Conservation (phyloP, 2,888 invertebrate species). For the Drosophila histrio region DNA sequence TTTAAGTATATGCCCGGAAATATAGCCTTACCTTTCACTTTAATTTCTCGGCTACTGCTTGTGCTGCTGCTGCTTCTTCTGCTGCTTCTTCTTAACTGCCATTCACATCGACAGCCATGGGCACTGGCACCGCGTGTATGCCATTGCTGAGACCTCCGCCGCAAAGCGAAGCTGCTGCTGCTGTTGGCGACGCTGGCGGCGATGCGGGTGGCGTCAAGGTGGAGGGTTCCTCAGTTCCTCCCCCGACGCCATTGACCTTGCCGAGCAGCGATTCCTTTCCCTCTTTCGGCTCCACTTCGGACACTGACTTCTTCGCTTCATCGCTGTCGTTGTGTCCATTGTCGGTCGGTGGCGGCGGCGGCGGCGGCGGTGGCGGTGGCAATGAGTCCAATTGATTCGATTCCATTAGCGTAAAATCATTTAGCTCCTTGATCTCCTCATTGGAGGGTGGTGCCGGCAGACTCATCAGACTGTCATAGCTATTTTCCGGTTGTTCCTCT, state of each 20-base stretch:
- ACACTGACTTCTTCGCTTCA: neutral
- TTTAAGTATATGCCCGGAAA: conserved; percentile 21
- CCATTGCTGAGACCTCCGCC: conserved; percentile 62
- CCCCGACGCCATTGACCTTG: no score
- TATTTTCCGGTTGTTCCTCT: conserved; percentile 71
- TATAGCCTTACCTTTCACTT: neutral
- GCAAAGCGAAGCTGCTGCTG: conserved; percentile 33
- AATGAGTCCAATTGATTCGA: conserved; percentile 83
- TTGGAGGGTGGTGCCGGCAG: conserved; percentile 83
- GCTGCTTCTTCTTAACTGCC: conserved; percentile 74
- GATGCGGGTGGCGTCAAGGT: conserved; percentile 80
- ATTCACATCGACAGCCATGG: conserved; percentile 72
- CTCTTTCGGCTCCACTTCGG: neutral
- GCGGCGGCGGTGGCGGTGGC: conserved; percentile 82
- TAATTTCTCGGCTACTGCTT: no score
- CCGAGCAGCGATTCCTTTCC: no score
- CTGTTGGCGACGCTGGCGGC: conserved; percentile 76
- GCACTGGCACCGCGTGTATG: conserved; percentile 51
- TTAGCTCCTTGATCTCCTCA: conserved; percentile 83
- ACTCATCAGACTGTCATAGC: conserved; percentile 83
- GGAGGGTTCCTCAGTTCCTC: conserved; percentile 49
- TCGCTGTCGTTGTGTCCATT: conserved; percentile 5
- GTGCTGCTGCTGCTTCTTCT: neutral
- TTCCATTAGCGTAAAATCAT: conserved; percentile 79
- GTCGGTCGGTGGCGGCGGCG: conserved; percentile 55